A percentile compares a stretch with the other conserved stretches of the same genome.
phyloP scores from a whole-genome alignment of 2,113 vertebrate genomes.

The Chloropsis cyanopogon region DNA sequence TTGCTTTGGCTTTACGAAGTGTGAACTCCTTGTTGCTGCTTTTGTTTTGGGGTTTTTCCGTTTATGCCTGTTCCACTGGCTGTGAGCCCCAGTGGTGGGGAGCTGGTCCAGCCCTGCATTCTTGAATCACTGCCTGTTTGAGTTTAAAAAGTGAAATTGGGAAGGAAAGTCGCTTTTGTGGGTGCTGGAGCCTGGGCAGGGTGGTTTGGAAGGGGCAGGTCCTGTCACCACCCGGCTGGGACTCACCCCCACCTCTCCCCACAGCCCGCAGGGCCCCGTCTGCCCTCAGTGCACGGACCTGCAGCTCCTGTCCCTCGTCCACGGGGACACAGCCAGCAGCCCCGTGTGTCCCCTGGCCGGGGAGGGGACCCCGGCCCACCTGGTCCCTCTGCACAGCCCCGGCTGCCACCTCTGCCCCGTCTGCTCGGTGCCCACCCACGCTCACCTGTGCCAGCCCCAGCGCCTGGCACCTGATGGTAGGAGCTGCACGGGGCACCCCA shows the following conservation, averaged over 20 bases:
- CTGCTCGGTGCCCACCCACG: not conserved
- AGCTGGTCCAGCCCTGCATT: rapidly evolving
- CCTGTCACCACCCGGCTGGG: rapidly evolving
- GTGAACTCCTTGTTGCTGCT: not conserved
- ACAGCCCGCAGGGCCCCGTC: not conserved
- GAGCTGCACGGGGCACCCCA: not conserved
- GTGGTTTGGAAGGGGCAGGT: not conserved
- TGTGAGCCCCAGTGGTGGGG: not conserved
- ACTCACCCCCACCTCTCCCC: not conserved
- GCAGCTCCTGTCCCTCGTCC: not conserved
- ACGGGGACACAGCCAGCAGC: rapidly evolving
- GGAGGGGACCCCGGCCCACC: not conserved
- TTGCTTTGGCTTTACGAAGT: not conserved
- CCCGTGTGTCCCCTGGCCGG: not conserved
- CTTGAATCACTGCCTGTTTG: rapidly evolving
- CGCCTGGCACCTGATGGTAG: not conserved
- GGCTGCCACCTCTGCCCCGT: not conserved
- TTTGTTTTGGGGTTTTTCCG: not conserved
- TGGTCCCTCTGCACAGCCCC: not conserved
- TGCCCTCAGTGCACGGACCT: not conserved
- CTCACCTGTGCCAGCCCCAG: not conserved
- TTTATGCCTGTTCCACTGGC: not conserved
- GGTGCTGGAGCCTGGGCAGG: rapidly evolving
- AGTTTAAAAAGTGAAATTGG: rapidly evolving
- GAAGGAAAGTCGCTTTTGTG: not conserved